Base-by-base conservation (phyloP, 2,797 vertebrate species). In the Eupleurogrammus muticus region DNA sequence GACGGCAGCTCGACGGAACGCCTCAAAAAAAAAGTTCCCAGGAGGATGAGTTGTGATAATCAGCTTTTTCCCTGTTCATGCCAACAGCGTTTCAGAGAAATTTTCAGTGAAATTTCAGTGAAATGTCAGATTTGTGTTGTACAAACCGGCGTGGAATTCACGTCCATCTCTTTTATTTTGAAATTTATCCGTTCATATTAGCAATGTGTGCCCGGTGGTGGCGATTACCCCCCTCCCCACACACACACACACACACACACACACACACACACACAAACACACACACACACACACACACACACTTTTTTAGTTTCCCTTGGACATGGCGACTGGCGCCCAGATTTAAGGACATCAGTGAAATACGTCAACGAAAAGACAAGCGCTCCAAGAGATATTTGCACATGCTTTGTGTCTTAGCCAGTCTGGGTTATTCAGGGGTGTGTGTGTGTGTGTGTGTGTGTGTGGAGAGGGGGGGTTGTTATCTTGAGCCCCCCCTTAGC, bases 391-490 rank as follows among this genome's bases (percentile, higher is more conserved):
- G 88, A 86, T 89, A 82, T 91, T 88, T 87, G 85, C 83, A 80
- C 86, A 89, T 87, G 91, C 86, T 90, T 91, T 91, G 72, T 90
- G 81, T 88, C 88, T 83, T 68, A 66, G 77, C 75, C 82, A 79
- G 83, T 80, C 81, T 62, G 73, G 73, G 89, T 90, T 92, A 89
- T 90, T 93, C 82, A 78, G 79, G 84, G 88, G 82, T 74, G 75
- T 84, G n/a, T n/a, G n/a, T n/a, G n/a, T n/a, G n/a, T n/a, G n/a
- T n/a, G n/a, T n/a, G n/a, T n/a, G n/a, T n/a, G n/a, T n/a, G n/a
- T n/a, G n/a, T n/a, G n/a, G n/a, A n/a, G n/a, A n/a, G n/a, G 80
- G 84, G 88, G 82, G 75, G 75, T 84, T 85, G 78, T 92, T 94
- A 93, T 93, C 92, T 91, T 40, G 66, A 67, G 80, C 86, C 48